Evolutionary conservation across 2,113 vertebrate species (phyloP).

Genomic region (Chascanopsetta lugubris): DNA sequence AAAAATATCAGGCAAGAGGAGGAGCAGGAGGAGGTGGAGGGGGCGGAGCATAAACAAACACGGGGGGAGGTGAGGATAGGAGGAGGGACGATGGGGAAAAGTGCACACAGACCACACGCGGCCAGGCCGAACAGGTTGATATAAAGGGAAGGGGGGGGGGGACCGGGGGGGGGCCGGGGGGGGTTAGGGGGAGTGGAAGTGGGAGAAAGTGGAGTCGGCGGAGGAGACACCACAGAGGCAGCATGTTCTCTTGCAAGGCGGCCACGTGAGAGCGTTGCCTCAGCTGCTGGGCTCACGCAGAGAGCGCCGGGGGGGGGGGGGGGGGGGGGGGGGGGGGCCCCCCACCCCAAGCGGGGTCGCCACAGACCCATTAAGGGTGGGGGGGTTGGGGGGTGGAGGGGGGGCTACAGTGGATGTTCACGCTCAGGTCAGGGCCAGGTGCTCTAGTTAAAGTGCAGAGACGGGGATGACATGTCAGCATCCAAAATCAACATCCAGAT

Average conservation of each 20-base stretch:
- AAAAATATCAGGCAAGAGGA: slow-evolving; percentile 78
- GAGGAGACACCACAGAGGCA: slow-evolving; percentile 19
- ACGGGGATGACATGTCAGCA: neutral
- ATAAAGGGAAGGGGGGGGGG: slow-evolving; percentile 13
- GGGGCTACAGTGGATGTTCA: slow-evolving; percentile 14
- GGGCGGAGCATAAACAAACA: slow-evolving; percentile 70
- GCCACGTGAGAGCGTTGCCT: slow-evolving; percentile 74
- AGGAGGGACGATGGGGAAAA: slow-evolving; percentile 40
- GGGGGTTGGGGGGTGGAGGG: no score
- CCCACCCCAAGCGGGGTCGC: slow-evolving; percentile 60
- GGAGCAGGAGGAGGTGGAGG: slow-evolving; percentile 52
- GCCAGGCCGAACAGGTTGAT: slow-evolving; percentile 22
- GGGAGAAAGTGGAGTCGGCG: neutral
- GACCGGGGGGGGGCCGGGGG: slow-evolving; percentile 34
- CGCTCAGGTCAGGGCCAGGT: slow-evolving; percentile 11
- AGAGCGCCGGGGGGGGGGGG: slow-evolving; percentile 30
- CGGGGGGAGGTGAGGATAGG: slow-evolving; percentile 54
- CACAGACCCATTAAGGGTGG: slow-evolving; percentile 39
- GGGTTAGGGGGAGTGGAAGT: slow-evolving; percentile 28
- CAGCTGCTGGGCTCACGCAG: slow-evolving; percentile 70
- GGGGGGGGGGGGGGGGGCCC: slow-evolving; percentile 54
- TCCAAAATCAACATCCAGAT: neutral
- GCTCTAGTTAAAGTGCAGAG: no score
- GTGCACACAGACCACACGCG: slow-evolving; percentile 21
- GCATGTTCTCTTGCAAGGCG: slow-evolving; percentile 64